These are phyloP conservation scores for Gasteruption jaculator DNA, from an alignment of 2,888 invertebrate species.

Conservation along the genomic window DNA sequence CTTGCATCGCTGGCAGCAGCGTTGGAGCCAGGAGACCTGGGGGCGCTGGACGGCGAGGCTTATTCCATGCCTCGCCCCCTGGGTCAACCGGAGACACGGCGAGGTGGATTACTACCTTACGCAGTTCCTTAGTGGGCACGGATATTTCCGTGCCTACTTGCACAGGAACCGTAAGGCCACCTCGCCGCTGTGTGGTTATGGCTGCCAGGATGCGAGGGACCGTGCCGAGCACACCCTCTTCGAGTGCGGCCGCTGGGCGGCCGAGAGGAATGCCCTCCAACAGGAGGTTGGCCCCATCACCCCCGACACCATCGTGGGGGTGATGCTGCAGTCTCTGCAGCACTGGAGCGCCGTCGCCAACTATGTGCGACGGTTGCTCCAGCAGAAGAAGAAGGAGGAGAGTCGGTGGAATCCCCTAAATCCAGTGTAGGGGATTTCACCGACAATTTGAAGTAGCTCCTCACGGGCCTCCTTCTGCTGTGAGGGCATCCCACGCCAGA, in stretches of 20 bases:
- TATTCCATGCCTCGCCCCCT: constrained; percentile 13
- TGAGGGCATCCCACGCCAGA: too few relatives aligned
- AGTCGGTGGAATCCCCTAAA: too few relatives aligned
- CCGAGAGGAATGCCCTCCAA: neutral
- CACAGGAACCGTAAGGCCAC: constrained; percentile 10
- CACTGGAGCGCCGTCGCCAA: too few relatives aligned
- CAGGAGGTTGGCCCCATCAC: neutral
- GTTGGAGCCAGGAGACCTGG: constrained; percentile 14
- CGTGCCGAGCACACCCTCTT: constrained; percentile 7
- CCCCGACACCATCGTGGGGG: neutral
- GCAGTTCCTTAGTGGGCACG: constrained; percentile 20
- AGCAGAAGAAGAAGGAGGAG: too few relatives aligned
- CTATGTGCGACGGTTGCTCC: too few relatives aligned
- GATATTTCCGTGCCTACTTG: constrained; percentile 17
- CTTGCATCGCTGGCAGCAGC: constrained; percentile 17
- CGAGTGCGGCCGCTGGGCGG: neutral
- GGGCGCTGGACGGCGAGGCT: constrained; percentile 17
- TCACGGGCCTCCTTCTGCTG: too few relatives aligned
- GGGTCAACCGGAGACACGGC: constrained; percentile 20
- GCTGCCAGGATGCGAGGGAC: neutral
- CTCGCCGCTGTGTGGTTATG: constrained; percentile 9
- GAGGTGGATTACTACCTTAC: constrained; percentile 18
- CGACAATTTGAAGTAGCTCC: too few relatives aligned
- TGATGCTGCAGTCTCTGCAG: too few relatives aligned
- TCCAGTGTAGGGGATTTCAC: too few relatives aligned